Evolutionary conservation across 2,113 vertebrate species (phyloP).

Genomic region (Cichladusa arquata): DNA sequence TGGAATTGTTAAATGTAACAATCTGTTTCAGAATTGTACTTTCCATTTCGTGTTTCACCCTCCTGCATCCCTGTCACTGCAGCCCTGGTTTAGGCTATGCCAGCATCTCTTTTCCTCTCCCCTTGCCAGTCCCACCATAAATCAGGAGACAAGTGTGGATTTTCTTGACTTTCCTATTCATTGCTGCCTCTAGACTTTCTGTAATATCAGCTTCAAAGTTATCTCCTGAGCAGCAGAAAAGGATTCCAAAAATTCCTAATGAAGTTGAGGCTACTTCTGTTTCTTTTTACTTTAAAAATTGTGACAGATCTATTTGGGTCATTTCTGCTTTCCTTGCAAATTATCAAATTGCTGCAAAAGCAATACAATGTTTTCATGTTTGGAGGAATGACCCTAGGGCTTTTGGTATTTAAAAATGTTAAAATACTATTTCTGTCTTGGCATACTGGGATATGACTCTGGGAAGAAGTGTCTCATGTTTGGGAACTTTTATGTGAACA

Average conservation of each 20-base stretch:
- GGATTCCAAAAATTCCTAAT: neutral
- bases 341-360: neutral
- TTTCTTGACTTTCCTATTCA: neutral
- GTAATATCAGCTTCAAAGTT: neutral
- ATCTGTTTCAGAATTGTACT: neutral
- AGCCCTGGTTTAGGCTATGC: neutral
- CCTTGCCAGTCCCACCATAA: neutral
- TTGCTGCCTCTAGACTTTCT: neutral
- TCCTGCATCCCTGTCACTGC: neutral
- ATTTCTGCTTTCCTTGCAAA: neutral
- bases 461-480: neutral
- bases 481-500: neutral
- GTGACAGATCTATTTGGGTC: neutral
- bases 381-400: neutral
- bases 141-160: neutral
- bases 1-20: neutral
- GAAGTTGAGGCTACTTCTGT: neutral
- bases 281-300: neutral
- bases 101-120: neutral
- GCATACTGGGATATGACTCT: neutral
- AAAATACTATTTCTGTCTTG: slow-evolving; percentile 13
- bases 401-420: slow-evolving; percentile 22
- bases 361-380: neutral
- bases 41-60: neutral
- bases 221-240: neutral